phyloP scores from a whole-genome alignment of 2,888 invertebrate genomes.

The Machimus atricapillus region DNA sequence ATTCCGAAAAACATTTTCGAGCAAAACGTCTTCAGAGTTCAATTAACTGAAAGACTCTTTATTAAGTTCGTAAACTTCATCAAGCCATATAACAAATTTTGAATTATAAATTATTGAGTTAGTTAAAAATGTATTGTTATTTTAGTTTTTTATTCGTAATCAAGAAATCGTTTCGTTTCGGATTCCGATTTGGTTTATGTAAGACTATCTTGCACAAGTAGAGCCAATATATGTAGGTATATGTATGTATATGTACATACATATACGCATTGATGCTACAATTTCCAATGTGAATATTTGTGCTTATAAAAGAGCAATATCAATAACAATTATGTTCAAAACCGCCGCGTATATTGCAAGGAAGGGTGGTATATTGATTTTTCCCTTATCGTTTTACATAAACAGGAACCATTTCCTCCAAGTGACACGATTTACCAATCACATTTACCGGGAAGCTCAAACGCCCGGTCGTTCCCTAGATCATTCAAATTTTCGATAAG shows the following conservation, averaged over 20 bases:
- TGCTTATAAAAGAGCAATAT: not conserved
- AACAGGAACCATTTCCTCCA: not conserved
- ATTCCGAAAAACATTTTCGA: no score
- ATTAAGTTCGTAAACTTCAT: no score
- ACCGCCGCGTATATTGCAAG: not conserved
- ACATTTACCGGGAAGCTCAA: not conserved
- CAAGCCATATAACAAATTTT: no score
- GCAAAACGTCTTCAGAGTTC: no score
- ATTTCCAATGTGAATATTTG: not conserved
- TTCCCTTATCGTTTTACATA: not conserved
- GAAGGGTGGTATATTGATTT: not conserved
- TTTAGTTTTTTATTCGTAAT: no score
- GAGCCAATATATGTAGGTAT: no score
- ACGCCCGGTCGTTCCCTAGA: not conserved
- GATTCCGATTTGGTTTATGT: no score
- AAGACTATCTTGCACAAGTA: not conserved
- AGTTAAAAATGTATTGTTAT: no score
- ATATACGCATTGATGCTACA: not conserved
- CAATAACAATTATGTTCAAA: not conserved
- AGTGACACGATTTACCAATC: slow-evolving; percentile 19
- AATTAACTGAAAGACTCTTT: no score
- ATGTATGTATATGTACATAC: no score
- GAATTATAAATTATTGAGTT: no score
- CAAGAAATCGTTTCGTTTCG: no score
- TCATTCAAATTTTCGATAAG: slow-evolving; percentile 9